These are phyloP conservation scores for Drymonia ruficornis DNA, from an alignment of 2,888 invertebrate genomes.

Conservation along the genomic window DNA sequence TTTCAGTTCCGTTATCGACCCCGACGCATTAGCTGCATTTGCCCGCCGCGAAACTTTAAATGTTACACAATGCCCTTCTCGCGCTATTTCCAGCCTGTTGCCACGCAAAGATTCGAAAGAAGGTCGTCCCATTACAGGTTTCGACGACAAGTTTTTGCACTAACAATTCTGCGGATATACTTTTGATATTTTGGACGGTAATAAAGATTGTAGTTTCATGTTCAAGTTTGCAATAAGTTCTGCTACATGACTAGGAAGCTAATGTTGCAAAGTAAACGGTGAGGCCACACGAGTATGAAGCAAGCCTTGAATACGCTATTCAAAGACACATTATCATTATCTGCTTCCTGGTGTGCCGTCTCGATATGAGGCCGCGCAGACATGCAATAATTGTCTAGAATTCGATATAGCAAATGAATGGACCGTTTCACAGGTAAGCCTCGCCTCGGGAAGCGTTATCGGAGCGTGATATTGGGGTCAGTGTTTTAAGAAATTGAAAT, in stretches of 20 bases:
- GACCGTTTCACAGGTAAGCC: constrained; percentile 54
- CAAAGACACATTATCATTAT: constrained; percentile 81
- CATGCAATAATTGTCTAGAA: constrained; percentile 47
- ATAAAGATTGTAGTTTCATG: constrained; percentile 10
- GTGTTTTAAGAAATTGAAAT: constrained; percentile 64
- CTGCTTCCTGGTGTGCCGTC: constrained; percentile 75
- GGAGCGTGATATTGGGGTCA: constrained; percentile 77
- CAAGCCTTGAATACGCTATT: constrained; percentile 81
- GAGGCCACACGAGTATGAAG: constrained; percentile 73
- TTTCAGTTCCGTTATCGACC: constrained; percentile 64
- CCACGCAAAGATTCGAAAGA: constrained; percentile 53
- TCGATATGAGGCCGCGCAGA: constrained; percentile 61
- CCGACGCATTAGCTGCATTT: constrained; percentile 63
- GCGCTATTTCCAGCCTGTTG: constrained; percentile 64
- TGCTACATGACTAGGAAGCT: constrained; percentile 61
- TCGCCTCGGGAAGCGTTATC: constrained; percentile 65
- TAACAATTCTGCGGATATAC: constrained; percentile 6
- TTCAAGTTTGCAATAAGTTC: constrained; percentile 39
- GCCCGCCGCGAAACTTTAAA: constrained; percentile 55
- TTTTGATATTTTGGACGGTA: not conserved
- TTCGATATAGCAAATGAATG: constrained; percentile 55
- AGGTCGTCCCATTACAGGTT: constrained; percentile 46
- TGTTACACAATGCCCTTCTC: constrained; percentile 61
- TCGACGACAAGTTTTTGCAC: constrained; percentile 33
- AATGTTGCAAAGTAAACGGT: constrained; percentile 66